Percentiles rank a stretch among this genome's conserved stretches.
Conservation (phyloP, 92 coral and sea anemone species). For the Paramuricea clavata region DNA sequence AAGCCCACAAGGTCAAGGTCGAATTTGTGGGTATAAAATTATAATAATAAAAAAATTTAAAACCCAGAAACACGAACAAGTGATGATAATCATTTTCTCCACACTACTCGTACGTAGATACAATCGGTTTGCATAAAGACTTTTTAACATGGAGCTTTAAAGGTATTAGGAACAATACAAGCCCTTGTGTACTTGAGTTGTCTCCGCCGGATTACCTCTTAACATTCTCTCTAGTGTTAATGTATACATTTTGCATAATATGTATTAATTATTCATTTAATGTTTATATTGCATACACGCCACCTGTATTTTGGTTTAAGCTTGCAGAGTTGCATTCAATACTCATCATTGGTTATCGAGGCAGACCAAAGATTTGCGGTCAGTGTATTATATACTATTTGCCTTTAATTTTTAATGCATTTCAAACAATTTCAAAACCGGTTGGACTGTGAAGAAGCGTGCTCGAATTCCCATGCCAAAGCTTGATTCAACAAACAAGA, state of each 20-base stretch:
- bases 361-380: slow-evolving; percentile 27
- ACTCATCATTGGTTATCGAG: slow-evolving; percentile 8
- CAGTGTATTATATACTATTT: not conserved
- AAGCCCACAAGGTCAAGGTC: not conserved
- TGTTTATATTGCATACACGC: slow-evolving; percentile 22
- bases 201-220: not conserved
- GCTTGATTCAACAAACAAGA: not conserved
- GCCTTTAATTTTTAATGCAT: slow-evolving; percentile 36
- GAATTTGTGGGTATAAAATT: not conserved
- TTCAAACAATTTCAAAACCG: slow-evolving; percentile 14
- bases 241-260: slow-evolving; percentile 29
- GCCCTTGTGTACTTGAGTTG: not conserved
- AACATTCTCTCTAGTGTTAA: not conserved
- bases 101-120: not conserved
- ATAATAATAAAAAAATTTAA: not conserved
- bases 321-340: not conserved
- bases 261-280: not conserved
- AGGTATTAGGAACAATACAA: not conserved
- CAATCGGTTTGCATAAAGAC: not conserved
- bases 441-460: slow-evolving; percentile 4
- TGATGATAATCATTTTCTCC: not conserved
- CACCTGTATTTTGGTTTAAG: slow-evolving; percentile 32
- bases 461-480: not conserved
- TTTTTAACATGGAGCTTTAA: not conserved
- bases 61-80: not conserved